A percentile compares a stretch with the other conserved stretches of the same genome.
phyloP scores from a whole-genome alignment of 2,888 invertebrate genomes.

The Macrophya alboannulata region DNA sequence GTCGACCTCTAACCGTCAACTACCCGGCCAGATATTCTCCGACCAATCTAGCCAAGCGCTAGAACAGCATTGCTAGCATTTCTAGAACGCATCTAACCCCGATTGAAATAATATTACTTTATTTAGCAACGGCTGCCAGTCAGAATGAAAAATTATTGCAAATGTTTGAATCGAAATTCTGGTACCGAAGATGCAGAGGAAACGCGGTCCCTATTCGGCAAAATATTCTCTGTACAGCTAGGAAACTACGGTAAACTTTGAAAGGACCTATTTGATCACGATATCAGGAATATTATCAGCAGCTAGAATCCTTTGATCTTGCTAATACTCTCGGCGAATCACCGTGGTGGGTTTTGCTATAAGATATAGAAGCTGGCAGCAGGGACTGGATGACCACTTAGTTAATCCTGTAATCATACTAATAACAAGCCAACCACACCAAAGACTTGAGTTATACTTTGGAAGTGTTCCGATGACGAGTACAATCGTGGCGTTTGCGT shows the following conservation, averaged over 20 bases:
- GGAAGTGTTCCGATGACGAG: neutral
- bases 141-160: neutral
- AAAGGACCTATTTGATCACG: neutral
- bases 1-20: conserved; percentile 39
- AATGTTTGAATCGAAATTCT: neutral
- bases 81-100: neutral
- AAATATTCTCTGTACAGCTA: neutral
- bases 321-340: conserved; percentile 15
- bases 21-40: conserved; percentile 13
- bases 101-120: conserved; percentile 16
- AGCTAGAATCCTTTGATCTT: conserved; percentile 38
- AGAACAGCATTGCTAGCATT: neutral
- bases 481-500: neutral
- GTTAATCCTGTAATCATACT: conserved; percentile 23
- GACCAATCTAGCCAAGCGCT: neutral
- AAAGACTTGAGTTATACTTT: neutral
- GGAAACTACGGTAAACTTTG: neutral
- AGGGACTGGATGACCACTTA: conserved; percentile 27
- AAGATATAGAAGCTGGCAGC: conserved; percentile 1
- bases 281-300: conserved; percentile 44
- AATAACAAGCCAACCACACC: neutral
- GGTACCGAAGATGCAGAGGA: neutral
- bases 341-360: neutral
- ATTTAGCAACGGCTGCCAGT: neutral
- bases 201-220: neutral